phyloP scores from a whole-genome alignment of 2,797 vertebrate genomes.

The Rhinogobio ventralis region DNA sequence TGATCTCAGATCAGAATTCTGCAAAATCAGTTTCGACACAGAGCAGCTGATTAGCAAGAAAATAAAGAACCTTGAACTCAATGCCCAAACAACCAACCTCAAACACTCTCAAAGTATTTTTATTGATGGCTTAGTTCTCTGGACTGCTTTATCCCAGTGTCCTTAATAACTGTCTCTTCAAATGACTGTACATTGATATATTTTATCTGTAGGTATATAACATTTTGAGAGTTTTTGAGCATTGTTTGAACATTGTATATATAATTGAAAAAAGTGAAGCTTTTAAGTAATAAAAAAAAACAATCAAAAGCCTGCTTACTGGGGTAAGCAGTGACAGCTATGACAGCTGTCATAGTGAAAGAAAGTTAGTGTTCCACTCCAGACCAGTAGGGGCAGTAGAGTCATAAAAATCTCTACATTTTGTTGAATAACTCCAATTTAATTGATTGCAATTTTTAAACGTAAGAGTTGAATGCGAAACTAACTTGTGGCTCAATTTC shows the following conservation, averaged over 20 bases:
- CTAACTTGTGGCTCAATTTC: not conserved
- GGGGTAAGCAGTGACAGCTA: slow-evolving; percentile 63
- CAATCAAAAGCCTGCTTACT: slow-evolving; percentile 54
- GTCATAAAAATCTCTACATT: not conserved
- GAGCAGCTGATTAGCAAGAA: slow-evolving; percentile 28
- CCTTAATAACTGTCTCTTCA: not conserved
- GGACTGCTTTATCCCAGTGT: not conserved
- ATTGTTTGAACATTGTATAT: slow-evolving; percentile 34
- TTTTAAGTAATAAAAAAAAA: not conserved
- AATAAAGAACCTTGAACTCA: slow-evolving; percentile 27
- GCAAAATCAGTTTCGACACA: slow-evolving; percentile 51
- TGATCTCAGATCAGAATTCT: slow-evolving; percentile 52
- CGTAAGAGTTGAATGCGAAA: not conserved
- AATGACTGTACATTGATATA: not conserved
- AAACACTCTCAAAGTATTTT: slow-evolving; percentile 31
- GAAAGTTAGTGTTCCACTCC: slow-evolving; percentile 69
- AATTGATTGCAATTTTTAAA: not conserved
- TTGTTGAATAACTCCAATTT: not conserved
- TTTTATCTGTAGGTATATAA: not conserved
- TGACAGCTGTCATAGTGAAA: slow-evolving; percentile 65
- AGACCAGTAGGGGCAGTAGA: slow-evolving; percentile 55
- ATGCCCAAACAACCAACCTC: slow-evolving; percentile 37
- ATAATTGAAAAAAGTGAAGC: slow-evolving; percentile 7
- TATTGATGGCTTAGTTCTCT: not conserved
- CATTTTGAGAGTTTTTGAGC: slow-evolving; percentile 23